These are phyloP conservation scores for Yponomeuta plumbellus DNA, from an alignment of 2,888 invertebrate genomes.

Conservation along the genomic window DNA sequence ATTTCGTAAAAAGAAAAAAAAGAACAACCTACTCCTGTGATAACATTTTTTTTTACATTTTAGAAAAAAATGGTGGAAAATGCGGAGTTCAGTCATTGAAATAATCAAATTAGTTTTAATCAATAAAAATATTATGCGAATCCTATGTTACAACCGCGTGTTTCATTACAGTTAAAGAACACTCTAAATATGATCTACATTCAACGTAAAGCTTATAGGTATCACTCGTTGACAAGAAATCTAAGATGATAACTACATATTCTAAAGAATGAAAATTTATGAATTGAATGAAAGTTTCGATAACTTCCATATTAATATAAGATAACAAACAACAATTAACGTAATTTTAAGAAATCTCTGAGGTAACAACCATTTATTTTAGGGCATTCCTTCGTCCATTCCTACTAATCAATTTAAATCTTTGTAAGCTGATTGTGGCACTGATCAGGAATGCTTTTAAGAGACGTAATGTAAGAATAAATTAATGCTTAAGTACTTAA, in stretches of 20 bases:
- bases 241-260: constrained; percentile 15
- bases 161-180: background rate
- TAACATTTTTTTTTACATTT: constrained; percentile 31
- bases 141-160: constrained; percentile 25
- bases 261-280: too few species aligned
- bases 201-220: constrained; percentile 34
- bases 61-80: constrained; percentile 41
- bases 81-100: constrained; percentile 67
- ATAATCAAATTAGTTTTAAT: constrained; percentile 7
- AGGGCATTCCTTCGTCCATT: background rate
- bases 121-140: constrained; percentile 28
- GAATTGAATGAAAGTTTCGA: too few species aligned
- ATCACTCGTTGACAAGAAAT: constrained; percentile 66
- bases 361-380: constrained; percentile 29
- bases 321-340: too few species aligned
- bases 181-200: background rate
- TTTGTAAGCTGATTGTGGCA: background rate
- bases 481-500: constrained; percentile 28
- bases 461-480: constrained; percentile 28
- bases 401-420: background rate
- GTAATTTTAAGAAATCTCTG: constrained; percentile 22
- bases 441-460: background rate
- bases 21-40: constrained; percentile 70
- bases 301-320: too few species aligned
- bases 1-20: constrained; percentile 40